These are phyloP conservation scores for Piscicola geometra DNA, from an alignment of 2,888 invertebrate genomes.

Conservation along the genomic window DNA sequence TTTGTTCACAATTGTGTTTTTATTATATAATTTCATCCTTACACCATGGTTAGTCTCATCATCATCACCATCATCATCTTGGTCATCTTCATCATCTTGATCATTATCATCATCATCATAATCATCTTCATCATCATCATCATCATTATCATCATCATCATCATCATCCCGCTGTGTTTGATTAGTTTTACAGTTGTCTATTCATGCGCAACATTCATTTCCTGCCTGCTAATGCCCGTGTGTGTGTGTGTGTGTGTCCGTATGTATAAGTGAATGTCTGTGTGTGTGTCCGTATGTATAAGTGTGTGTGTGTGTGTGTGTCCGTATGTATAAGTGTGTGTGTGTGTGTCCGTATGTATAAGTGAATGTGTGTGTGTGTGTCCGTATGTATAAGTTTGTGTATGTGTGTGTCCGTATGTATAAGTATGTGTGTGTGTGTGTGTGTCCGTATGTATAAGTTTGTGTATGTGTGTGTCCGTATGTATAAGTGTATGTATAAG, in stretches of 20 bases:
- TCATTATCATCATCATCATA: too few species aligned
- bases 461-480: slow-evolving; percentile 11
- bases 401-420: slow-evolving; percentile 13
- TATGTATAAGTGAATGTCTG: background rate
- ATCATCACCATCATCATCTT: too few species aligned
- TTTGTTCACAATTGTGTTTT: background rate
- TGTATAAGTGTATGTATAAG: slow-evolving; percentile 7
- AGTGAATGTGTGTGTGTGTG: slow-evolving; percentile 13
- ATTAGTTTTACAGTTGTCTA: background rate
- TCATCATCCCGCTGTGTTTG: background rate
- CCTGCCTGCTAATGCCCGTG: background rate
- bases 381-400: slow-evolving; percentile 1
- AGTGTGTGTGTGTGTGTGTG: slow-evolving; percentile 4
- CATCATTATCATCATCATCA: slow-evolving; percentile 13
- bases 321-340: background rate
- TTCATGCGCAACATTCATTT: background rate
- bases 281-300: background rate
- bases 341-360: slow-evolving; percentile 2
- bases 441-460: background rate
- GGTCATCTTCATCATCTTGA: too few species aligned
- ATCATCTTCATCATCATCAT: background rate
- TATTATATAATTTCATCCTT: too few species aligned
- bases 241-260: slow-evolving; percentile 13
- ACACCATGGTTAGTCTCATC: too few species aligned
- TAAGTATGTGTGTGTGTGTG: slow-evolving; percentile 27